Evolutionary conservation across 2,888 invertebrate genomes (phyloP).

Genomic region (Torymus aiolomorphi): DNA sequence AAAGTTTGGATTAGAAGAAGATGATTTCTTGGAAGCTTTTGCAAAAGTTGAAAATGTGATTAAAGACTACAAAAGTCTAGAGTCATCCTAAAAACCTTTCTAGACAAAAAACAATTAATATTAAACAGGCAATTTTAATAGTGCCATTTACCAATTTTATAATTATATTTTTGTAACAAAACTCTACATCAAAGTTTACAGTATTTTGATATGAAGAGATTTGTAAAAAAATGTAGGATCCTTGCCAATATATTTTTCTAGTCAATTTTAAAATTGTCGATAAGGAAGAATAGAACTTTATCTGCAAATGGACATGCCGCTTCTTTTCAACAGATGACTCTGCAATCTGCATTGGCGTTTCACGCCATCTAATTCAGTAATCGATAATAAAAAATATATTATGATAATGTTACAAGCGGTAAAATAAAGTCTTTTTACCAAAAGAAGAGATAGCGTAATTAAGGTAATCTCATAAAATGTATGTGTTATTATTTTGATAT

Average conservation of each 20-base stretch:
- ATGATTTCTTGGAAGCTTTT: conserved; percentile 77
- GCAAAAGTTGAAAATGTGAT: conserved; percentile 76
- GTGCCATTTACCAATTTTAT: conserved; percentile 39
- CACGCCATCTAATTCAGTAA: not conserved
- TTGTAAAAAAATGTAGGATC: conserved; percentile 29
- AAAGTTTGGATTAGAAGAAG: conserved; percentile 76
- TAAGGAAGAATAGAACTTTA: conserved; percentile 40
- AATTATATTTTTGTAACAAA: conserved; percentile 42
- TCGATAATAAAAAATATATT: too few species aligned
- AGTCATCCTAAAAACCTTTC: conserved; percentile 27
- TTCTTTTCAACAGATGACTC: conserved; percentile 51
- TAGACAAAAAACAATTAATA: conserved; percentile 8
- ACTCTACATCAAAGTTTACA: conserved; percentile 1
- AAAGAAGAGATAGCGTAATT: too few species aligned
- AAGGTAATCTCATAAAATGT: not conserved
- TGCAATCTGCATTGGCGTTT: conserved; percentile 43
- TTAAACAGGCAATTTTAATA: not conserved
- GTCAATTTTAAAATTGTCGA: conserved; percentile 55
- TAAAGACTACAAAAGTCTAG: conserved; percentile 73
- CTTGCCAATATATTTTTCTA: conserved; percentile 55
- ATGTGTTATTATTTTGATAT: not conserved
- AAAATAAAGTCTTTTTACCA: too few species aligned
- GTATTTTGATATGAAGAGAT: conserved; percentile 36
- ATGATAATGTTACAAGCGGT: too few species aligned
- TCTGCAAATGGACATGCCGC: conserved; percentile 12